phyloP scores from a whole-genome alignment of 1,140 invertebrate species.

The Anastatus disparis region DNA sequence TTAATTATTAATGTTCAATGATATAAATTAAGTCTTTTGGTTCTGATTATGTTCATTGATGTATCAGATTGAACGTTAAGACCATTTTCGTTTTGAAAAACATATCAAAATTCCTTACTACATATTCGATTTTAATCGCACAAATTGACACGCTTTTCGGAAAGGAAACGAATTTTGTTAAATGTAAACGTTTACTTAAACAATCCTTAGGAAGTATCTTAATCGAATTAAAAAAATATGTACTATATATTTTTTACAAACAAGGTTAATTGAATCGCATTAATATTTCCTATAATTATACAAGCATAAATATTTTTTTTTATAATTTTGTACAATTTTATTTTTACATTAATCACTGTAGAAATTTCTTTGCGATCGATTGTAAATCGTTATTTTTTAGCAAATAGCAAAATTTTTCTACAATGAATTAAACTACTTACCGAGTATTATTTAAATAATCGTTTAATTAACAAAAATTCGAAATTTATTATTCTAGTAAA shows the following conservation, averaged over 20 bases:
- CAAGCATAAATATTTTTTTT: neutral
- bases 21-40: too few relatives aligned
- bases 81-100: too few relatives aligned
- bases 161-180: neutral
- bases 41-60: too few relatives aligned
- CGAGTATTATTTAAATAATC: constrained; percentile 24
- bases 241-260: constrained; percentile 22
- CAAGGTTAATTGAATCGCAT: neutral
- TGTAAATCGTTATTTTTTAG: neutral
- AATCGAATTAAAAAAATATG: constrained; percentile 25
- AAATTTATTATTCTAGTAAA: constrained; percentile 1
- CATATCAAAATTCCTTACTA: too few relatives aligned
- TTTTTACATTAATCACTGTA: constrained; percentile 25
- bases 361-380: constrained; percentile 2
- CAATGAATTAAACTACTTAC: neutral
- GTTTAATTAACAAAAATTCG: neutral
- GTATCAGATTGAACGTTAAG: too few relatives aligned
- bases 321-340: constrained; percentile 27
- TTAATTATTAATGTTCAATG: too few relatives aligned
- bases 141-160: neutral
- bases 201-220: neutral
- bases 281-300: constrained; percentile 12
- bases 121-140: neutral
- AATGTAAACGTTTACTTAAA: constrained; percentile 20
- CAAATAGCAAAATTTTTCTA: neutral